Evolutionary conservation across 2,113 vertebrate species (phyloP), one percentile per base, ranked within the genome.

Genomic region (Sorex araneus): DNA sequence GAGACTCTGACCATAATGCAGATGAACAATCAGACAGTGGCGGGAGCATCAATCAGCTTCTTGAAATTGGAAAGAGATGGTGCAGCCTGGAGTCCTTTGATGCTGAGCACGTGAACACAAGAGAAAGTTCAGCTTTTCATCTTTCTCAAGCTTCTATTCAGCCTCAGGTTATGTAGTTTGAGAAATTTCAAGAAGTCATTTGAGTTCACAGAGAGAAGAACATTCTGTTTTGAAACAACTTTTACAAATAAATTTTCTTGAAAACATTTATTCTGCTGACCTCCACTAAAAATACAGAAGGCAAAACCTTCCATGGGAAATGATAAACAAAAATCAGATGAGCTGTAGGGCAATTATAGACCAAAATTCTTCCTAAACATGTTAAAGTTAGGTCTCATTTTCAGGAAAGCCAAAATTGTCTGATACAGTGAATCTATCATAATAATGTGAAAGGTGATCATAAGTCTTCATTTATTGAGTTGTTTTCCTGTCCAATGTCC

Each of bases 141-240:
- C 90, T 90, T 28, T 71, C 87, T 66, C 64, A 28, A 82, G 79
- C 45, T 93, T 87, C 78, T 85, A 64, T 75, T 88, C 86, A 80
- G 94, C 79, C 92, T 83, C 45, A 73, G 88, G 94, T 86, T 79
- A 86, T 70, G 34, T 12, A 94, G 63, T 43, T 47, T 73, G 82
- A 86, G 75, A 88, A 80, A 86, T 88, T 91, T 95, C 36, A 90
- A 94, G 90, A 86, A 92, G 66, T 90, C 79, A 69, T 63, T 85
- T 63, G 32, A 90, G 76, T 85, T 82, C 57, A 84, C 0, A 85
- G 77, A 90, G 79, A 2, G 32, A 85, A 54, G 85, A 90, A n/a
- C 15, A 69, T 21, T 95, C 30, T 19, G 40, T 70, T 64, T 50
- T 34, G 32, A 90, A 92, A 92, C 1, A 71, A 85, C n/a, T 85